Evolutionary conservation across 2,113 vertebrate species (phyloP), one percentile per base, ranked within the genome.

Genomic region (Upupa epops): DNA sequence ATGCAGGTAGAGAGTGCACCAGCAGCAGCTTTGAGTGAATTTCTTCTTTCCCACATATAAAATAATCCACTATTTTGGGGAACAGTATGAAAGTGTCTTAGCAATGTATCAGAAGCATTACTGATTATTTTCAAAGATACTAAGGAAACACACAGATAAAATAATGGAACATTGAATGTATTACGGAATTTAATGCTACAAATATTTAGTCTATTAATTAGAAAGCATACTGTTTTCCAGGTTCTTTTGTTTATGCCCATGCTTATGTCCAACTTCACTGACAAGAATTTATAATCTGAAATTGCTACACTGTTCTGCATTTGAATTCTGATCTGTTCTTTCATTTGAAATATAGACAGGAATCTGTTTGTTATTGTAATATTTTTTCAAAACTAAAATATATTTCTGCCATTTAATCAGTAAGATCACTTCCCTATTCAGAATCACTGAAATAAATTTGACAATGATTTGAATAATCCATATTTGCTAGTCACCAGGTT

Each of bases 401-500:
- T 85, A 93, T 95, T 97, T 96, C 89, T 54, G 72, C 89, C 65
- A 90, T 91, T 48, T 94, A 22, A 54, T 89, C 68, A 86, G 83
- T 56, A 88, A 82, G 70, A 84, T 87, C 46, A 60, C 86, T 94
- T 76, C 46, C 68, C 63, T 88, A 83, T 88, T 83, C 89, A 91
- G 83, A 95, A 89, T 91, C 87, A 88, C 3, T 88, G 69, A 93
- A 94, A 85, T 54, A 77, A 82, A 81, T 80, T 78, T 87, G 79
- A 96, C 89, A 89, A 55, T 87, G 51, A 95, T 90, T 87, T 96
- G 82, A 97, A 94, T 95, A 87, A 88, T 46, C 65, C 73, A 28
- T 64, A 88, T 82, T 58, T 89, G 63, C 15, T 93, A 96, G 52
- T 59, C 46, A 92, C 20, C 65, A 72, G 65, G 83, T 13, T 83